A percentile compares a stretch with the other conserved stretches of the same genome.
phyloP scores from a whole-genome alignment of 1,140 invertebrate genomes.

The Penaeus chinensis region DNA sequence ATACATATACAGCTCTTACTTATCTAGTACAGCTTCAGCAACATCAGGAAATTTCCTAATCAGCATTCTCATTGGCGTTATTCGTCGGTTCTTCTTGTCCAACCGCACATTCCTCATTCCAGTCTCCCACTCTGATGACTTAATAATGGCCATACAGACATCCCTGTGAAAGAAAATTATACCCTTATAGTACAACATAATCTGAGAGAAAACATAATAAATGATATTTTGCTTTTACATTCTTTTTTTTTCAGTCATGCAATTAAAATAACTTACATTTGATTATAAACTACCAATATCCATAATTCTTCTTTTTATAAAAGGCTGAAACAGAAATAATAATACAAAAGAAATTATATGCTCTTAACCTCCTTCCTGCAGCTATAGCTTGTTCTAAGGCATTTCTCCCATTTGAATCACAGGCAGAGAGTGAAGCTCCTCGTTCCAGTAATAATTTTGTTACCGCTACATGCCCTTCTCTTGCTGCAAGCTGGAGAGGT shows the following conservation, averaged over 20 bases:
- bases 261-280: background rate
- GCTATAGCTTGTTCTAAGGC: constrained; percentile 71
- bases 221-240: too few relatives aligned
- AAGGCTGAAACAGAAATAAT: background rate
- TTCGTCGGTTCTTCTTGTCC: constrained; percentile 65
- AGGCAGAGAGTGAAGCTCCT: constrained; percentile 75
- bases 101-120: constrained; percentile 68
- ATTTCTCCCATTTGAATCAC: constrained; percentile 68
- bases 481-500: constrained; percentile 94
- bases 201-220: too few relatives aligned
- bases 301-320: too few relatives aligned
- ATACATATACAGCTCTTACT: constrained; percentile 27
- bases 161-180: constrained; percentile 65
- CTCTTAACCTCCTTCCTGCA: constrained; percentile 61
- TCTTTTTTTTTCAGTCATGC: background rate
- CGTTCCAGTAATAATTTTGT: constrained; percentile 81
- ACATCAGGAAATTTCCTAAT: constrained; percentile 70
- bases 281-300: too few relatives aligned
- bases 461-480: constrained; percentile 84
- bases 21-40: constrained; percentile 70
- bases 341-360: background rate
- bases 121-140: constrained; percentile 68
- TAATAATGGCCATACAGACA: constrained; percentile 69
- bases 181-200: background rate
- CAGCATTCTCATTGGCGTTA: constrained; percentile 72